Evolutionary conservation across 2,797 vertebrate species (phyloP), one percentile per base, ranked within the genome.

Genomic region (Pempheris klunzingeri): DNA sequence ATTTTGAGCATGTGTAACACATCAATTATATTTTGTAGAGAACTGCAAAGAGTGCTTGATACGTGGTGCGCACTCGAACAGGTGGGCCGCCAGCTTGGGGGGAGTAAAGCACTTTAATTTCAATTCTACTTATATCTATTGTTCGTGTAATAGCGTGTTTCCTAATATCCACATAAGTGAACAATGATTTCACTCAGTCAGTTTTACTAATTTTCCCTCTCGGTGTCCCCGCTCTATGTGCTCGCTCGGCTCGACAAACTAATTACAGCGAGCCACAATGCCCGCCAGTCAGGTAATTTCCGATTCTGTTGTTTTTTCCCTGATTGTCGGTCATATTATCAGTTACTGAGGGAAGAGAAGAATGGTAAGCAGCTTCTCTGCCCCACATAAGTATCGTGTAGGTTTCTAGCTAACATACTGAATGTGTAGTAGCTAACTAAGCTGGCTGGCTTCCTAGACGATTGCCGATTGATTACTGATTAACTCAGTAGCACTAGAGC

Each of bases 291-390:
- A 17, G 4, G 32, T 61, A 0, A 22, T 24, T 44, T 36, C 20
- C 41, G 58, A 49, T 47, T 76, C 65, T 78, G 18, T 39, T 43
- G 18, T 36, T 22, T 60, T 47, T 66, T 26, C 34, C 32, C 28
- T 22, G 30, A 52, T n/a, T 46, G 30, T 36, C 38, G 7, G 30
- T 38, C 4, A 10, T 38, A 7, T 9, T 34, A 18, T 28, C 7
- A 1, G 30, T 65, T 52, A 50, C 52, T 52, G 22, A 18, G 61
- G 5, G 28, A 30, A 14, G 13, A 28, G 60, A 15, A 38, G 47
- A 44, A 24, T 17, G 3, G 14, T 30, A 1, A 53, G 6, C 10
- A 47, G 18, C 26, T 11, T 12, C 18, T 30, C 26, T 14, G 22
- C 30, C 4, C 13, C 28, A 28, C 1, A 32, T 32, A 32, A 32